Evolutionary conservation across 2,797 vertebrate genomes (phyloP).

Genomic region (Dicrostonyx torquatus): DNA sequence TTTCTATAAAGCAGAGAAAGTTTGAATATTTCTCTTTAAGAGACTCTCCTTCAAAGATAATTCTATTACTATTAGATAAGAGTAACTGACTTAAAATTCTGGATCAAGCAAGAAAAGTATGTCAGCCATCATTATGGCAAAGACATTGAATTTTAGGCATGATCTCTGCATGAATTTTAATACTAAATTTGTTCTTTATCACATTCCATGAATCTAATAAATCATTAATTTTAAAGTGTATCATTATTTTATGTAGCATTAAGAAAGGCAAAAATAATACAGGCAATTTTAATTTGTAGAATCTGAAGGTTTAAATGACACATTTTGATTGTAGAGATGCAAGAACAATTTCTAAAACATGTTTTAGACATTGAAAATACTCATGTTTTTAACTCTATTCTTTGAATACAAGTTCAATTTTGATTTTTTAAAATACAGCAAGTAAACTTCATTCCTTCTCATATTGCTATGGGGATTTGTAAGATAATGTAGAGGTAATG

Average conservation of each 20-base stretch:
- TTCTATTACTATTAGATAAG: not conserved
- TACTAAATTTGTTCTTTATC: not conserved
- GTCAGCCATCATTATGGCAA: not conserved
- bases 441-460: not conserved
- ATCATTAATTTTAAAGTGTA: not conserved
- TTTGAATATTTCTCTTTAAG: not conserved
- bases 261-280: not conserved
- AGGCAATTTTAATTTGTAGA: not conserved
- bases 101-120: not conserved
- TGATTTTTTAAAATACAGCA: not conserved
- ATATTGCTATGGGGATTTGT: not conserved
- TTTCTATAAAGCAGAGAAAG: not conserved
- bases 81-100: not conserved
- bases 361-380: not conserved
- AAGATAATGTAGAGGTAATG: not conserved
- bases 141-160: not conserved
- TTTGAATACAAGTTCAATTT: not conserved
- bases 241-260: slow-evolving; percentile 1
- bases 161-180: not conserved
- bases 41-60: not conserved
- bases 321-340: not conserved
- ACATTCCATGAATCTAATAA: not conserved
- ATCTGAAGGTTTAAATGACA: not conserved
- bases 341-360: not conserved
- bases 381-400: not conserved